Conservation (phyloP, 2,113 vertebrate genomes). For the Dryoscopus gambensis region DNA sequence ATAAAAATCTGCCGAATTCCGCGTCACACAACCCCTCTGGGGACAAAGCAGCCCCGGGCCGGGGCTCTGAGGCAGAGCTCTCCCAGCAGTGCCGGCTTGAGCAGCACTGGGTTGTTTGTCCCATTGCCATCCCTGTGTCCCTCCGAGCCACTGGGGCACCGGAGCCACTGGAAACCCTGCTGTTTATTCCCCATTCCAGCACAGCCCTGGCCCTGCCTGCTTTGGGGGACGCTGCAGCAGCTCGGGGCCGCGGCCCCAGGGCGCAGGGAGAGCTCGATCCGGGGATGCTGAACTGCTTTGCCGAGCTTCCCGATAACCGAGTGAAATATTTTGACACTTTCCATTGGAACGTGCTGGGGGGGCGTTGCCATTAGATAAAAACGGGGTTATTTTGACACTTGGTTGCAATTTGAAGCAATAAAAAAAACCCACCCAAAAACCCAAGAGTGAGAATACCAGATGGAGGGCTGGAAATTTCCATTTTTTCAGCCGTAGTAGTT, state of each 20-base stretch:
- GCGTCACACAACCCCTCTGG: neutral
- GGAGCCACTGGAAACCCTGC: accelerated
- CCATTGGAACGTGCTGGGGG: neutral
- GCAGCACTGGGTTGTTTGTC: accelerated
- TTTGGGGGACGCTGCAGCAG: neutral
- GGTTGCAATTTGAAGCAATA: neutral
- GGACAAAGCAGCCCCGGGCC: neutral
- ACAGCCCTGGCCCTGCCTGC: accelerated
- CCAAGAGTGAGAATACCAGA: neutral
- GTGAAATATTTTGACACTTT: neutral
- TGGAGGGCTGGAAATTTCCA: slow-evolving; percentile 41
- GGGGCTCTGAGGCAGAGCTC: neutral
- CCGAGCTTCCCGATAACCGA: neutral
- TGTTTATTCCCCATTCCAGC: neutral
- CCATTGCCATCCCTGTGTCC: neutral
- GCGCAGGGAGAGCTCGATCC: neutral
- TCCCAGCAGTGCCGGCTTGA: neutral
- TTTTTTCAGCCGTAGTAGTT: slow-evolving; percentile 2
- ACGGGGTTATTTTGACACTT: neutral
- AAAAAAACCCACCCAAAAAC: neutral
- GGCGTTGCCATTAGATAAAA: neutral
- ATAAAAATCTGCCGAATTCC: neutral
- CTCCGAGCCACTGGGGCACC: accelerated
- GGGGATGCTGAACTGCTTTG: neutral
- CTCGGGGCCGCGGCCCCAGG: accelerated